phyloP scores from a whole-genome alignment of 2,113 vertebrate species.

The Pollachius pollachius region DNA sequence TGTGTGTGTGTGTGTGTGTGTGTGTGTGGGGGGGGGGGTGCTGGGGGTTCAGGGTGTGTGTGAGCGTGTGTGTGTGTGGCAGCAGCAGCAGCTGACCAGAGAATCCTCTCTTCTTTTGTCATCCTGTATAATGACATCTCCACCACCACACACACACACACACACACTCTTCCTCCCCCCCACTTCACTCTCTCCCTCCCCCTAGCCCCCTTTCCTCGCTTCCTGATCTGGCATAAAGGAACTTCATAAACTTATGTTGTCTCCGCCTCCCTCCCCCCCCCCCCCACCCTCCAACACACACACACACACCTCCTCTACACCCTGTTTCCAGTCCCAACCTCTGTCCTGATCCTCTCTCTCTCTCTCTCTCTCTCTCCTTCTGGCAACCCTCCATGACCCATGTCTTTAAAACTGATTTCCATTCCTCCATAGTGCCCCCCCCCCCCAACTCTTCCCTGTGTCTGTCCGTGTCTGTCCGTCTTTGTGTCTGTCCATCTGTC shows the following conservation, averaged over 20 bases:
- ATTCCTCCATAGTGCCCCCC: neutral
- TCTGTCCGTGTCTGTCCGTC: neutral
- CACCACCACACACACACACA: constrained; percentile 22
- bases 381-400: neutral
- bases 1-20: constrained; percentile 18
- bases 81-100: constrained; percentile 57
- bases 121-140: constrained; percentile 53
- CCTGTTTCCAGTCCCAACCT: neutral
- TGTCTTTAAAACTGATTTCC: neutral
- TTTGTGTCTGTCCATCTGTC: neutral
- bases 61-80: constrained; percentile 9
- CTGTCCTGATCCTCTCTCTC: neutral
- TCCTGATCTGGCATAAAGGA: constrained; percentile 15
- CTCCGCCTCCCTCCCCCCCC: neutral
- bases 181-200: constrained; percentile 1
- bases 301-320: neutral
- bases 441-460: no score
- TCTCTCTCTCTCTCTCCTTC: constrained; percentile 3
- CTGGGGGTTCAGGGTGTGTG: constrained; percentile 13
- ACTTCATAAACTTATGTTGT: constrained; percentile 5
- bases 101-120: constrained; percentile 57
- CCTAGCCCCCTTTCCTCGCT: constrained; percentile 12
- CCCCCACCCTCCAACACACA: neutral
- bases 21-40: constrained; percentile 4
- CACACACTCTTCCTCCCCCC: constrained; percentile 20